A percentile compares a stretch with the other conserved stretches of the same genome.
Conservation (phyloP, 2,797 vertebrate species). For the Triplophysa yarkandensis region DNA sequence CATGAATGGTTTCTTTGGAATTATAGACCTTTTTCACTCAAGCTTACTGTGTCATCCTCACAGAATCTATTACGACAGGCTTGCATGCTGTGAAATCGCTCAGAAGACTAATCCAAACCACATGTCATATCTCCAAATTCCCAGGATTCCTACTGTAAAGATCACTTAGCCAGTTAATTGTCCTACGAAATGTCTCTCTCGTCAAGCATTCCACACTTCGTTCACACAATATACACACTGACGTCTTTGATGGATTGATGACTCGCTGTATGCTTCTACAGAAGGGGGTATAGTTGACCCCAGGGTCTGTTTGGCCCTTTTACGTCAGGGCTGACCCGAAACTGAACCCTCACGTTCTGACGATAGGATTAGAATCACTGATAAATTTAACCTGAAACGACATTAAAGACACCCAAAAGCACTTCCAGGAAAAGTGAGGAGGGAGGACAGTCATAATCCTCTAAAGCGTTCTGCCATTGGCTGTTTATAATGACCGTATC, state of each 20-base stretch:
- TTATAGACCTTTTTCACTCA: constrained; percentile 43
- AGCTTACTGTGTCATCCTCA: constrained; percentile 41
- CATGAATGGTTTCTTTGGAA: constrained; percentile 9
- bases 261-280: constrained; percentile 22
- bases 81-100: constrained; percentile 16
- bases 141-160: constrained; percentile 71
- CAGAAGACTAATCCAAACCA: constrained; percentile 68
- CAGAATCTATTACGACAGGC: constrained; percentile 20
- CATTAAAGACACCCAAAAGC: constrained; percentile 22
- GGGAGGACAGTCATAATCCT: constrained; percentile 20
- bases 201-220: constrained; percentile 37
- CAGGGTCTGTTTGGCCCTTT: constrained; percentile 20
- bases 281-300: constrained; percentile 36
- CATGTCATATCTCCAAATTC: constrained; percentile 69
- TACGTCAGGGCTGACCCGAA: constrained; percentile 45
- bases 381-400: constrained; percentile 43
- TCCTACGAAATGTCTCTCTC: constrained; percentile 32
- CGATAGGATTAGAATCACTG: constrained; percentile 33
- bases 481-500: background rate
- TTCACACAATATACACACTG: constrained; percentile 46
- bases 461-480: background rate
- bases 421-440: constrained; percentile 2
- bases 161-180: constrained; percentile 60
- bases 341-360: constrained; percentile 40
- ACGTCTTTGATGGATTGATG: constrained; percentile 44